Base-by-base conservation (phyloP, 2,797 vertebrate species). In the Dromococcyx pavoninus region DNA sequence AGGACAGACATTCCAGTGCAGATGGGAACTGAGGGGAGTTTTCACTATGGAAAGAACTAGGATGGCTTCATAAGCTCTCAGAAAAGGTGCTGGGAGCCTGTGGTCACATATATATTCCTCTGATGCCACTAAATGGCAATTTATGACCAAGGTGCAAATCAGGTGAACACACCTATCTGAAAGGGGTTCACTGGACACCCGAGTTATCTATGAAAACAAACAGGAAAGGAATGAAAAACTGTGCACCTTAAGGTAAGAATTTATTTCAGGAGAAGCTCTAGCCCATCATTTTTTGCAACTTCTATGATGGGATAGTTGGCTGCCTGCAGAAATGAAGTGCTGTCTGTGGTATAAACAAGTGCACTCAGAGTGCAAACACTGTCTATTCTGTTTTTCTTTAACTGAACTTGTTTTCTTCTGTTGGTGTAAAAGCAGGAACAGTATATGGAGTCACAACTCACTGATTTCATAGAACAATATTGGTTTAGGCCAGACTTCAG, bases 131-230 rank as follows among this genome's bases (percentile, higher is more conserved):
- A 88, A 89, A 89, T 12, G 13, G 33, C 44, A 77, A 85, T 65
- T 89, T 56, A 82, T 60, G 80, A 73, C 57, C 44, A 61, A 89
- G 50, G 78, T 85, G 75, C 75, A 92, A 88, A 83, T 86, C 73
- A 66, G 79, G 75, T 91, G 79, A 94, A 66, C 46, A 81, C 91
- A 86, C 24, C 66, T 78, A n/a, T 51, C 62, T 69, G 58, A 88
- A 96, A 78, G 39, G 46, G 12, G 22, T 19, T 93, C 25, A 56
- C 0, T 75, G 46, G 43, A 13, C 78, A 81, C 18, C 15, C 7
- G 23, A 92, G 10, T 71, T 77, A 88, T 43, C 61, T 81, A 21
- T 0, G 1, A 90, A 75, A 93, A 65, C 12, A 67, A 33, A 51
- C 3, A 43, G 17, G 50, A 80, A 72, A 85, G 22, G 46, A 89